Percentiles rank a stretch among this genome's conserved stretches.
Conservation (phyloP, 2,113 vertebrate genomes). For the Dendropsophus ebraccatus region DNA sequence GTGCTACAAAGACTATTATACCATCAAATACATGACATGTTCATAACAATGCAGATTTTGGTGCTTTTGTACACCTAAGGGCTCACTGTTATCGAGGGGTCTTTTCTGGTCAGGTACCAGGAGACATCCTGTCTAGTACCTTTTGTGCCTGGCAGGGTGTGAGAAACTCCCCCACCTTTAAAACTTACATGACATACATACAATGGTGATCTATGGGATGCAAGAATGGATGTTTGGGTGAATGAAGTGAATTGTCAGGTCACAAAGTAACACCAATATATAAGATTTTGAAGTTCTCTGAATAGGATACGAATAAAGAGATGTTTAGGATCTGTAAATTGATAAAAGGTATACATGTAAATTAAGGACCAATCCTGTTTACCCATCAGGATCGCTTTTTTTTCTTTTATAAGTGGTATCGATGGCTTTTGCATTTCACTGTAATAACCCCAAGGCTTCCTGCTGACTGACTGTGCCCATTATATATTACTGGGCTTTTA, state of each 20-base stretch:
- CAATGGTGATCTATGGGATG: not conserved
- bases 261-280: not conserved
- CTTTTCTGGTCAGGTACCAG: conserved; percentile 6
- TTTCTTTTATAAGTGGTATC: not conserved
- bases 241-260: not conserved
- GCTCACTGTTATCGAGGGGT: conserved; percentile 24
- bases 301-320: not conserved
- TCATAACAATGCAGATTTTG: not conserved
- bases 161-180: not conserved
- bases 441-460: not conserved
- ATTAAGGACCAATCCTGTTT: not conserved
- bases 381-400: not conserved
- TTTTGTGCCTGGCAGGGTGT: not conserved
- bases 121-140: not conserved
- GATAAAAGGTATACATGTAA: not conserved
- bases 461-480: not conserved
- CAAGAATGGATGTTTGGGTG: not conserved
- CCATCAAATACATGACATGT: conserved; percentile 18
- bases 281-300: not conserved
- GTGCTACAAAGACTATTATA: not conserved
- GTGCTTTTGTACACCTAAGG: conserved; percentile 43
- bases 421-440: not conserved
- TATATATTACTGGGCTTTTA: not conserved
- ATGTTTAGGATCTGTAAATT: not conserved
- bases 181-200: not conserved